phyloP scores from a whole-genome alignment of 2,797 vertebrate species.

The Sus cebifrons region DNA sequence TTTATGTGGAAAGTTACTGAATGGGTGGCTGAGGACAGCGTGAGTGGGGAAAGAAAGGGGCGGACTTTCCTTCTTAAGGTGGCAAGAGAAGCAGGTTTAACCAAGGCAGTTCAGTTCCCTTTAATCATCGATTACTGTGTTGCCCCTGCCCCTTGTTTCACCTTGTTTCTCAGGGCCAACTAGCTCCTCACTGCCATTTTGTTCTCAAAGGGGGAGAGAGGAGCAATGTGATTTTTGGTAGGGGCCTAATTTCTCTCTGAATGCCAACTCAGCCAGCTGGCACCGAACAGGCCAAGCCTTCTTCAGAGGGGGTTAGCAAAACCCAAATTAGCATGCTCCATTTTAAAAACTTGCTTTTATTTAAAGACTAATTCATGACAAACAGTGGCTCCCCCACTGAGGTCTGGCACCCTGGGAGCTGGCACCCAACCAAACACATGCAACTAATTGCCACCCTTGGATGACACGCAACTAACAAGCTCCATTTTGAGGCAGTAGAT shows the following conservation, averaged over 20 bases:
- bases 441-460: conserved; percentile 83
- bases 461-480: conserved; percentile 73
- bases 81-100: not conserved
- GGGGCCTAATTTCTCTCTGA: conserved; percentile 71
- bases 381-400: conserved; percentile 81
- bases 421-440: conserved; percentile 85
- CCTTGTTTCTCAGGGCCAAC: conserved; percentile 61
- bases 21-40: conserved; percentile 62
- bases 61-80: conserved; percentile 16
- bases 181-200: conserved; percentile 64
- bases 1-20: conserved; percentile 83
- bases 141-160: conserved; percentile 55
- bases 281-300: conserved; percentile 84
- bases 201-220: conserved; percentile 9
- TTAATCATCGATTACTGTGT: not conserved
- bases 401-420: conserved; percentile 65
- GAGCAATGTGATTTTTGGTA: conserved; percentile 60
- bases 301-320: conserved; percentile 83
- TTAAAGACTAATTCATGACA: conserved; percentile 87
- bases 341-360: conserved; percentile 86
- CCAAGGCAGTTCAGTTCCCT: not conserved
- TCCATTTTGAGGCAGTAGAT: conserved; percentile 76
- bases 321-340: conserved; percentile 86
- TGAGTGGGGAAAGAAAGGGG: conserved; percentile 48
- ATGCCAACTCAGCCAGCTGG: conserved; percentile 85